Percentiles rank a stretch among this genome's conserved stretches.
Evolutionary conservation across 2,888 invertebrate species (phyloP).

Genomic region (Leucoptera coffeella): DNA sequence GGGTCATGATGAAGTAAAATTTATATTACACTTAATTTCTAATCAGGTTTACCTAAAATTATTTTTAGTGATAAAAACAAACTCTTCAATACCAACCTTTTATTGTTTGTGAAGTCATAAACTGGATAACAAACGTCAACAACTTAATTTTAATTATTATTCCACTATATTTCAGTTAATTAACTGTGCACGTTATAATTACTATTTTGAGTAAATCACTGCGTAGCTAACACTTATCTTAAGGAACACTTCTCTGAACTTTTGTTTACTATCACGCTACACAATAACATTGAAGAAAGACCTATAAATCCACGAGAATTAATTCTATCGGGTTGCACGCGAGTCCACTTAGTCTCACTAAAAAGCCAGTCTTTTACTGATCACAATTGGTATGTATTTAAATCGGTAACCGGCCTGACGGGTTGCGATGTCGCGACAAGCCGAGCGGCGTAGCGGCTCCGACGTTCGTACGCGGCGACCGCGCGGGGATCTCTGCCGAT

Average conservation of each 20-base stretch:
- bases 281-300: too few relatives aligned
- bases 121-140: slow-evolving; percentile 1
- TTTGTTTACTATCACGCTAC: background rate
- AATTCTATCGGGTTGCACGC: too few relatives aligned
- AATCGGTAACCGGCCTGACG: slow-evolving; percentile 22
- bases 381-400: slow-evolving; percentile 19
- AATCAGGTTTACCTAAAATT: too few relatives aligned
- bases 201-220: background rate
- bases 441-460: slow-evolving; percentile 3
- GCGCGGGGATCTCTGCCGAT: slow-evolving; percentile 19
- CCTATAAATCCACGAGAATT: too few relatives aligned
- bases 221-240: background rate
- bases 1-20: too few relatives aligned
- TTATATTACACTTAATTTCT: too few relatives aligned
- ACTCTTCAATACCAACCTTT: too few relatives aligned
- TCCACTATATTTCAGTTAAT: background rate
- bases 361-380: too few relatives aligned
- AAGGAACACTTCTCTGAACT: too few relatives aligned
- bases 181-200: too few relatives aligned
- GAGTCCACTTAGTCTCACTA: too few relatives aligned
- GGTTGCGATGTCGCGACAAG: slow-evolving; percentile 13
- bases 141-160: background rate
- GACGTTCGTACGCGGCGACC: slow-evolving; percentile 24
- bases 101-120: slow-evolving; percentile 2
- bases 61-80: too few relatives aligned